These are phyloP conservation scores for Phrynocephalus forsythii DNA, from an alignment of 2,797 vertebrate genomes.

Conservation along the genomic window DNA sequence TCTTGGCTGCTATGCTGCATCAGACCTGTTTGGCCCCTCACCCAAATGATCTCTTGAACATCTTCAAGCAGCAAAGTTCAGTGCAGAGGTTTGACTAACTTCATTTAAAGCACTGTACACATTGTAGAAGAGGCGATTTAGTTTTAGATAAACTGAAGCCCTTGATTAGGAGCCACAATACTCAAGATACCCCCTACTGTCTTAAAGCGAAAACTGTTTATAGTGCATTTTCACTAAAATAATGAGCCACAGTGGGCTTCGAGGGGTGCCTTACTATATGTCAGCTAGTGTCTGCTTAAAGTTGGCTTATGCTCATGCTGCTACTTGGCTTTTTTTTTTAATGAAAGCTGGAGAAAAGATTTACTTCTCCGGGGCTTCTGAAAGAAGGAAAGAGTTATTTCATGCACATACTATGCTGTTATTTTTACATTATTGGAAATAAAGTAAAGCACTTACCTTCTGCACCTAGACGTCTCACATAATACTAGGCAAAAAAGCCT, in stretches of 20 bases:
- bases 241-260: conserved; percentile 17
- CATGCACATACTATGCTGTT: conserved; percentile 30
- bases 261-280: conserved; percentile 18
- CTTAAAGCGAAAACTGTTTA: conserved; percentile 2
- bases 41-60: background rate
- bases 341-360: conserved; percentile 32
- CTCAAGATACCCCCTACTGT: conserved; percentile 5
- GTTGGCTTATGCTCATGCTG: conserved; percentile 17
- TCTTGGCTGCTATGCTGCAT: background rate
- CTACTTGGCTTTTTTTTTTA: conserved; percentile 8
- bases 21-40: background rate
- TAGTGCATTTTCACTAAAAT: conserved; percentile 31
- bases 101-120: background rate
- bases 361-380: background rate
- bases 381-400: conserved; percentile 6
- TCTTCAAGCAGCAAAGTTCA: background rate
- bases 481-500: conserved; percentile 47
- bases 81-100: background rate
- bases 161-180: background rate
- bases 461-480: conserved; percentile 55
- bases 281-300: background rate
- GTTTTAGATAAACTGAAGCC: conserved; percentile 5
- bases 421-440: conserved; percentile 47
- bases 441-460: conserved; percentile 72
- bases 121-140: background rate